phyloP scores from a whole-genome alignment of 1,140 invertebrate species.

The Helicoverpa armigera region DNA sequence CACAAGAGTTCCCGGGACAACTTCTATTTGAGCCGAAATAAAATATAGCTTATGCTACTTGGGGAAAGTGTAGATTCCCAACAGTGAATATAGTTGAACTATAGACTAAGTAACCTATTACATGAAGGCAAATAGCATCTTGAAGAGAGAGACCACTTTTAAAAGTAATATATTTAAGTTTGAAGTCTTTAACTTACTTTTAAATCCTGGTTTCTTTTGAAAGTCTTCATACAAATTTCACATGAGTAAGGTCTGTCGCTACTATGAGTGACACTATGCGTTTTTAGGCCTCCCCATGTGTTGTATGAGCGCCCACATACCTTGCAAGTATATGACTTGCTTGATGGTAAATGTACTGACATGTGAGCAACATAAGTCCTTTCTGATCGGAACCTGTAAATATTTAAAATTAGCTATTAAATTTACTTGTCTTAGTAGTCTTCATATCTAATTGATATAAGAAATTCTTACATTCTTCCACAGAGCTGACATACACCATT shows the following conservation, averaged over 20 bases:
- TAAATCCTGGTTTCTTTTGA: constrained; percentile 92
- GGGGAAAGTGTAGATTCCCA: too few relatives aligned
- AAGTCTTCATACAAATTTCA: constrained; percentile 91
- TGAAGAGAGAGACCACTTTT: too few relatives aligned
- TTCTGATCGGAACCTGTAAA: constrained; percentile 90
- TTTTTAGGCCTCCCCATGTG: constrained; percentile 90
- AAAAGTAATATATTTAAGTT: too few relatives aligned
- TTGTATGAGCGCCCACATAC: constrained; percentile 91
- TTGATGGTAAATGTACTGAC: constrained; percentile 88
- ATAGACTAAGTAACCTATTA: too few relatives aligned
- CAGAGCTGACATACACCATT: constrained; percentile 90
- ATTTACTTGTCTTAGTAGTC: background rate
- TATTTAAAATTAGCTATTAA: background rate
- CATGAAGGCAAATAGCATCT: too few relatives aligned
- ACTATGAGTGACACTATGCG: constrained; percentile 91
- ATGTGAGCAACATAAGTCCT: constrained; percentile 90
- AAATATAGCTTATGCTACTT: too few relatives aligned
- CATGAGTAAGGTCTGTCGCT: constrained; percentile 90
- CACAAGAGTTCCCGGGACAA: too few relatives aligned
- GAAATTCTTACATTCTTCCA: constrained; percentile 89
- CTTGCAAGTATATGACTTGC: constrained; percentile 88
- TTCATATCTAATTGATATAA: background rate
- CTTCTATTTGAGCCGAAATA: too few relatives aligned
- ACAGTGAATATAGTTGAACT: too few relatives aligned
- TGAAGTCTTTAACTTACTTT: constrained; percentile 83